These are phyloP conservation scores for Drosophila ezoana DNA, from an alignment of 2,888 invertebrate genomes.

Conservation along the genomic window DNA sequence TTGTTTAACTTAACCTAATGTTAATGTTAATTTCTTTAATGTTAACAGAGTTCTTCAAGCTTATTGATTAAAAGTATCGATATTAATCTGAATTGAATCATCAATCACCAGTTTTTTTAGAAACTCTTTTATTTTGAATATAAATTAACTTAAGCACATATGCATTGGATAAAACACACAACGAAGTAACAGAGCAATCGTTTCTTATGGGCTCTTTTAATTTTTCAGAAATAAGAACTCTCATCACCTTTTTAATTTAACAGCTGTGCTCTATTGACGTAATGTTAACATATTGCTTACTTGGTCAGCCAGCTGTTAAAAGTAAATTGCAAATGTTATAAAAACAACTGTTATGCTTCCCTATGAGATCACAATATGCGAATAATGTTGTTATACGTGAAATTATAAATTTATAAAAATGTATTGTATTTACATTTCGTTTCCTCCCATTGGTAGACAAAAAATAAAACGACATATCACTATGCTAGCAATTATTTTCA, in stretches of 20 bases:
- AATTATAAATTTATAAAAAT: not conserved
- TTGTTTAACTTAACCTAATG: not conserved
- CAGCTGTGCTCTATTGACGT: slow-evolving; percentile 5
- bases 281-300: not conserved
- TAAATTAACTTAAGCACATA: not conserved
- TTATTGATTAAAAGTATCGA: not conserved
- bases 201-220: not conserved
- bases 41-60: not conserved
- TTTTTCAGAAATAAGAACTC: not conserved
- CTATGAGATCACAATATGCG: slow-evolving; percentile 26
- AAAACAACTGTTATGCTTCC: not conserved
- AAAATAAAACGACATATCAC: not conserved
- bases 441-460: too few relatives aligned
- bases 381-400: not conserved
- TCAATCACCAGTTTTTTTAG: not conserved
- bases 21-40: too few relatives aligned
- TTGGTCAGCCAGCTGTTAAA: slow-evolving; percentile 7
- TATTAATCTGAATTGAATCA: not conserved
- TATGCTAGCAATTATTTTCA: not conserved
- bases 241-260: not conserved
- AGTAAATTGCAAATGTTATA: slow-evolving; percentile 10
- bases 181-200: not conserved
- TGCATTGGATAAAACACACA: too few relatives aligned
- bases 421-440: too few relatives aligned
- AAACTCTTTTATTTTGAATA: too few relatives aligned